These are phyloP conservation scores for Cyanoramphus novaezelandiae DNA, from an alignment of 2,113 vertebrate genomes.

Conservation along the genomic window DNA sequence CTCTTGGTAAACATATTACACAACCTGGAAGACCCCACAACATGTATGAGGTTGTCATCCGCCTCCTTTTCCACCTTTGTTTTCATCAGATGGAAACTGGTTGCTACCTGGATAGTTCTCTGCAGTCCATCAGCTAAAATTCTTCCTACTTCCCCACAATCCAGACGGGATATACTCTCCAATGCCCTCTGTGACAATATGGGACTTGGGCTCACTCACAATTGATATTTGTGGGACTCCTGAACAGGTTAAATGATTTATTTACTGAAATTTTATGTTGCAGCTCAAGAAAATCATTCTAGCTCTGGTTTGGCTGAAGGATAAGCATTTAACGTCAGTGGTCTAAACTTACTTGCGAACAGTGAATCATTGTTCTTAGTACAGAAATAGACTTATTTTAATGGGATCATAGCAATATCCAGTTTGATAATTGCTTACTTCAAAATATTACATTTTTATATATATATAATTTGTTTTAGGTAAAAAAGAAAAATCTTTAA, in stretches of 20 bases:
- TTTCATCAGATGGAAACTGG: background rate
- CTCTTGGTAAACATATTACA: background rate
- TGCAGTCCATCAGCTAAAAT: background rate
- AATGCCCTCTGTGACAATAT: background rate
- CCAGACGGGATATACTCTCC: background rate
- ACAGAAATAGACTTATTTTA: constrained; percentile 7
- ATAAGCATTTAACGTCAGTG: background rate
- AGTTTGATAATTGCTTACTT: constrained; percentile 39
- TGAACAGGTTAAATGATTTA: background rate
- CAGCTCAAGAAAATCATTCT: background rate
- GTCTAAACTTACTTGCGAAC: background rate
- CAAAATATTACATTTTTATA: background rate
- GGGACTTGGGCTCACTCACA: background rate
- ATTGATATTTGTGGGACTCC: background rate
- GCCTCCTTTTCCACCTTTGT: background rate
- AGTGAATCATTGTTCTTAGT: constrained; percentile 32
- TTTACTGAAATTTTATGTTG: background rate
- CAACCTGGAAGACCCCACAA: background rate
- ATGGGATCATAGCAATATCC: constrained; percentile 4
- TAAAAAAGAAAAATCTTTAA: constrained; percentile 6
- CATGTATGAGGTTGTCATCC: background rate
- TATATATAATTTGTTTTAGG: background rate
- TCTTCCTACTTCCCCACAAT: background rate
- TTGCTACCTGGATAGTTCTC: background rate
- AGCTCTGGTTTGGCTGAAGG: background rate